Evolutionary conservation across 2,797 vertebrate genomes (phyloP), one percentile per base, ranked within the genome.

Genomic region (Pangasius macronema): DNA sequence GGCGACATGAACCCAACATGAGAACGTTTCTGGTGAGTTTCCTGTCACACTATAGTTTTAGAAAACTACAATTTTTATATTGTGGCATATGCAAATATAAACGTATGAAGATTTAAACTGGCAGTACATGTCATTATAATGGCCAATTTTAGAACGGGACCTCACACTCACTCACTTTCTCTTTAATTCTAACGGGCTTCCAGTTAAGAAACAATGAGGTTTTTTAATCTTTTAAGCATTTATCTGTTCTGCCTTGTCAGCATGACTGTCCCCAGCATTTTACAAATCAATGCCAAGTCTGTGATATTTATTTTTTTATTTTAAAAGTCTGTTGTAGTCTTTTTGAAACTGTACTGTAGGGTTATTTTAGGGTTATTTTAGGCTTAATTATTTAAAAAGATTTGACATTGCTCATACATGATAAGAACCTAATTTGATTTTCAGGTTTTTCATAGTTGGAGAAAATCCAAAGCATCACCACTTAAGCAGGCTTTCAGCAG

Each of bases 401-500:
- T 73, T 70, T 82, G 33, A 33, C 9, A 0, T 3, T 57, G 18
- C 61, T 46, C 27, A 65, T 63, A 75, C n/a, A 51, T 70, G 27
- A 30, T 49, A 63, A 59, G 13, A 80, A 59, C 5, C n/a, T 67
- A 53, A 36, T 51, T 49, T 33, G 18, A 9, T 27, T 86, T 70
- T 82, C 16, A 70, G 18, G 70, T 61, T n/a, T 24, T 22, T 53
- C 18, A 18, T 24, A 70, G 24, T 30, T 53, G 49, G 27, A 42
- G 36, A 63, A 59, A 63, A 77, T 63, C 5, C 42, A 63, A 80
- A 55, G 85, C 20, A 2, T 46, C 70, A 13, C 39, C 46, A 55
- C 36, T 57, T 30, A 61, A 90, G 65, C 83, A 91, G 83, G 75
- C 80, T 53, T 88, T 63, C 13, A 81, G 76, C 75, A 84, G 53